A percentile compares a stretch with the other conserved stretches of the same genome.
Conservation (phyloP, 2,888 invertebrate genomes). For the Clepsis dumicolana region DNA sequence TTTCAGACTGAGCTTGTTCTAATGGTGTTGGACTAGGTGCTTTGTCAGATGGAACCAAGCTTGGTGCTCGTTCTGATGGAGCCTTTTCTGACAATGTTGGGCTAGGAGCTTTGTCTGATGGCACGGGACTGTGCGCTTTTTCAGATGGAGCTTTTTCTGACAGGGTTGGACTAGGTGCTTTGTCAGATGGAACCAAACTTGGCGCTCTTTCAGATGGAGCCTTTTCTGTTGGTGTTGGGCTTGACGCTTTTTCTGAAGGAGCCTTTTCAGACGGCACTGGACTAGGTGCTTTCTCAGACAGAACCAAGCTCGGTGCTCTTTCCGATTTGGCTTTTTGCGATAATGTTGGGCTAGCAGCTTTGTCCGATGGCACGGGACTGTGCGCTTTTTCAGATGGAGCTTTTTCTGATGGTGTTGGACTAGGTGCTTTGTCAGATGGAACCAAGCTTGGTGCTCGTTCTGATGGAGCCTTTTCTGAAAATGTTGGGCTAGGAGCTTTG, state of each 20-base stretch:
- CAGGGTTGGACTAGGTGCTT: conserved; percentile 8
- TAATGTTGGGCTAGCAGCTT: not conserved
- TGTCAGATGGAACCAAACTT: conserved; percentile 28
- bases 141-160: conserved; percentile 38
- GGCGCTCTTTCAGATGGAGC: conserved; percentile 35
- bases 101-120: conserved; percentile 30
- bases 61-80: conserved; percentile 24
- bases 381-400: conserved; percentile 28
- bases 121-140: no score
- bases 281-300: not conserved
- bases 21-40: conserved; percentile 29
- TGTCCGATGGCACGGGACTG: conserved; percentile 12
- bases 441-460: conserved; percentile 32
- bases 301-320: not conserved
- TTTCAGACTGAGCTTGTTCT: not conserved
- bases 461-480: no score
- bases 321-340: not conserved
- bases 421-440: not conserved
- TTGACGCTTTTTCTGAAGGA: conserved; percentile 1
- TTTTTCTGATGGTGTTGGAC: conserved; percentile 7
- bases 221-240: conserved; percentile 30
- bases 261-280: conserved; percentile 10
- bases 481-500: conserved; percentile 31
- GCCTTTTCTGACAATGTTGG: no score
- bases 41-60: conserved; percentile 9